phyloP scores from a whole-genome alignment of 2,113 vertebrate genomes.

The Pheucticus melanocephalus region DNA sequence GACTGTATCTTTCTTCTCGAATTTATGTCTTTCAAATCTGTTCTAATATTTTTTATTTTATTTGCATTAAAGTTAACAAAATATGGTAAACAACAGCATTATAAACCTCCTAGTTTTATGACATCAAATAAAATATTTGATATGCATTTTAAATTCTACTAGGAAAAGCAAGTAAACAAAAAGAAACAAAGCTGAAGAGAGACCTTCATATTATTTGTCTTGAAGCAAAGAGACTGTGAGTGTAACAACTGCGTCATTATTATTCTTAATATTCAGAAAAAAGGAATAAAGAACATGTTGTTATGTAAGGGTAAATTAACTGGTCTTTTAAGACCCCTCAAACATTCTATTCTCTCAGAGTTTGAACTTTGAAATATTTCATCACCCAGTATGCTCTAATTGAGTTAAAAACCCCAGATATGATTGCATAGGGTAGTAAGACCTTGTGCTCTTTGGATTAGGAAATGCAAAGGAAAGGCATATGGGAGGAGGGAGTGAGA shows the following conservation, averaged over 20 bases:
- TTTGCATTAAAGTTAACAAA: neutral
- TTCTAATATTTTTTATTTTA: neutral
- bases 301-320: neutral
- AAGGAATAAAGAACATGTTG: neutral
- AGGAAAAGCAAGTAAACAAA: neutral
- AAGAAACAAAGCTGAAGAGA: neutral
- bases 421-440: neutral
- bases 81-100: neutral
- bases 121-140: neutral
- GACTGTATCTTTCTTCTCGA: neutral
- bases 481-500: neutral
- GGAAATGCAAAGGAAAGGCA: neutral
- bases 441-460: neutral
- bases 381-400: neutral
- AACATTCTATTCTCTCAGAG: neutral
- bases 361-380: neutral
- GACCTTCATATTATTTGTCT: neutral
- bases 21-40: neutral
- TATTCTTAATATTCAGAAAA: neutral
- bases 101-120: neutral
- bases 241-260: neutral
- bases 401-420: neutral
- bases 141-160: neutral
- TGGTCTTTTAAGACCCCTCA: neutral
- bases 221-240: neutral